Conservation (phyloP, 2,888 invertebrate species). For the Ennomos erosarius region DNA sequence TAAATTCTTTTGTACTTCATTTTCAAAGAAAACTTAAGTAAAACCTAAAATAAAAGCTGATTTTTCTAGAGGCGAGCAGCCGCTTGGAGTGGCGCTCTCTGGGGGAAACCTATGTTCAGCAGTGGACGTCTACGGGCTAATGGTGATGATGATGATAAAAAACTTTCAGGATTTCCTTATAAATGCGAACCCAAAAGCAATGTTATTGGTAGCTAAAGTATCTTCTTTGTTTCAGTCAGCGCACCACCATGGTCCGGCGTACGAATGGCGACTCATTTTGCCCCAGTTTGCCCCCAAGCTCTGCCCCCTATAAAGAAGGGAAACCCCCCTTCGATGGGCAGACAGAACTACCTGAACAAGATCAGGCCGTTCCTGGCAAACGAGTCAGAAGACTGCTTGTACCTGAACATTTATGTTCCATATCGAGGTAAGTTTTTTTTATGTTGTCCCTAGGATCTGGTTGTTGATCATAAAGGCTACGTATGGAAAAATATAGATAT, state of each 20-base stretch:
- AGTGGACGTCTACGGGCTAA: too few species aligned
- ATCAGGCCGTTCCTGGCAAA: slow-evolving; percentile 89
- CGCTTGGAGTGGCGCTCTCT: too few species aligned
- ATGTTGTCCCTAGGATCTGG: too few species aligned
- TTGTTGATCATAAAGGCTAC: too few species aligned
- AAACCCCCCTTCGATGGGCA: slow-evolving; percentile 86
- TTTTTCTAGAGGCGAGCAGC: too few species aligned
- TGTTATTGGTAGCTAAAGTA: not conserved
- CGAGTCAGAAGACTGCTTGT: slow-evolving; percentile 95
- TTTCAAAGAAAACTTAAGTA: not conserved
- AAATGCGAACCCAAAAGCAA: too few species aligned
- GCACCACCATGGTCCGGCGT: slow-evolving; percentile 92
- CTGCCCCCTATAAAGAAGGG: slow-evolving; percentile 88
- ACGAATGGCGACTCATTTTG: slow-evolving; percentile 88
- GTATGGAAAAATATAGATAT: too few species aligned
- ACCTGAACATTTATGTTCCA: slow-evolving; percentile 96
- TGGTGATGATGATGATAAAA: too few species aligned
- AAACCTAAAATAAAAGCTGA: not conserved
- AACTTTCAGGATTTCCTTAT: too few species aligned
- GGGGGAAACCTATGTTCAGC: too few species aligned
- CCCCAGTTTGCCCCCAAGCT: slow-evolving; percentile 95
- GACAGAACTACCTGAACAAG: slow-evolving; percentile 89
- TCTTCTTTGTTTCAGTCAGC: slow-evolving; percentile 81
- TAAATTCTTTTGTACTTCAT: slow-evolving; percentile 2
- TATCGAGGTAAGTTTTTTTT: slow-evolving; percentile 88